Conservation (phyloP, 2,797 vertebrate genomes). For the Peromyscus nudipes region DNA sequence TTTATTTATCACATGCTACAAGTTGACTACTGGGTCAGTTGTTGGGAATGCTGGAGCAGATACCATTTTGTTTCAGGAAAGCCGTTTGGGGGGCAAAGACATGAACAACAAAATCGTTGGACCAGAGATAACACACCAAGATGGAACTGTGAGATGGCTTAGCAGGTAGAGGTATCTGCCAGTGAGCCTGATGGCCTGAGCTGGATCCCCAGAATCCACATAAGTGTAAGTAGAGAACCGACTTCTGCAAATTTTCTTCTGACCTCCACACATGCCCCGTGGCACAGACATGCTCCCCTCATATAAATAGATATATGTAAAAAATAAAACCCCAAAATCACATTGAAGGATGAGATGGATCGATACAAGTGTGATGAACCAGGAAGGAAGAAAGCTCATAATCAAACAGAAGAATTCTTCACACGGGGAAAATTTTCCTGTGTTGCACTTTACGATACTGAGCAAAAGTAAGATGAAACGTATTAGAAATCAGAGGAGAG, state of each 20-base stretch:
- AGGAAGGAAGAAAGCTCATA: neutral
- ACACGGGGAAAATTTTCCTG: neutral
- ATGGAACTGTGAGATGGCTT: neutral
- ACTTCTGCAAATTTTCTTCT: neutral
- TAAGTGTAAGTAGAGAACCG: neutral
- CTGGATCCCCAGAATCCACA: neutral
- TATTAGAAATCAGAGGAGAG: neutral
- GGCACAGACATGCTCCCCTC: neutral
- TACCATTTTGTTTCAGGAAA: neutral
- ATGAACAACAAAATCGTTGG: neutral
- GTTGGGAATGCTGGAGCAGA: neutral
- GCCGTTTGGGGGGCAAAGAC: neutral
- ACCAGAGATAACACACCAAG: neutral
- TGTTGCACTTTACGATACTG: neutral
- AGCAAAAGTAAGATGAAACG: slow-evolving; percentile 17
- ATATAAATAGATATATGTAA: neutral
- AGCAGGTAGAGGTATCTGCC: neutral
- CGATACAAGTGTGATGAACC: neutral
- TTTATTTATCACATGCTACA: neutral
- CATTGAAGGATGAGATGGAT: neutral
- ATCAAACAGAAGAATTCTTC: neutral
- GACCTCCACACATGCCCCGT: neutral
- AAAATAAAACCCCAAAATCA: neutral
- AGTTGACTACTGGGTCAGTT: neutral
- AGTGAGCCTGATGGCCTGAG: neutral